phyloP scores from a whole-genome alignment of 1,140 invertebrate genomes.

The Drosophila kurseongensis region DNA sequence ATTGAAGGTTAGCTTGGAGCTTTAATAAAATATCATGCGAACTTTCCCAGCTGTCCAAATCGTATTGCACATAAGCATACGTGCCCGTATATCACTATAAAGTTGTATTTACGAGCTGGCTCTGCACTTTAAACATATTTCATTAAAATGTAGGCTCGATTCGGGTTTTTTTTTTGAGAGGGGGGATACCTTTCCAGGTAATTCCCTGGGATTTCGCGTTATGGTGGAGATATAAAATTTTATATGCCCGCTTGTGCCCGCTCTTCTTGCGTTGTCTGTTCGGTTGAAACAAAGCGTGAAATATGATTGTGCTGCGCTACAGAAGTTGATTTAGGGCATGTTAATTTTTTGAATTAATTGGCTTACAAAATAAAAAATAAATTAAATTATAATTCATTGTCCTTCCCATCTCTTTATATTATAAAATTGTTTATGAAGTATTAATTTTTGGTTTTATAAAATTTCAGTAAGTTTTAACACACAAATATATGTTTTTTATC shows the following conservation, averaged over 20 bases:
- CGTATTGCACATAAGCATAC: conserved; percentile 38
- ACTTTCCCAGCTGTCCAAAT: conserved; percentile 58
- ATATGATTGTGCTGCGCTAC: conserved; percentile 72
- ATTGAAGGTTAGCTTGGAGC: conserved; percentile 69
- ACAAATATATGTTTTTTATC: too few relatives aligned
- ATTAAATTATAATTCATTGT: too few relatives aligned
- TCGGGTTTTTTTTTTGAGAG: conserved; percentile 5
- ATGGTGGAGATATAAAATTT: conserved; percentile 66
- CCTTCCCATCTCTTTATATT: too few relatives aligned
- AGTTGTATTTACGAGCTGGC: conserved; percentile 55
- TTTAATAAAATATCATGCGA: conserved; percentile 74
- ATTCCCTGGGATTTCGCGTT: conserved; percentile 45
- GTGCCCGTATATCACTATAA: conserved; percentile 37
- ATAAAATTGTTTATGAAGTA: too few relatives aligned
- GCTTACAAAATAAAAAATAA: not conserved
- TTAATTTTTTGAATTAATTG: not conserved
- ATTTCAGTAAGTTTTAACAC: too few relatives aligned
- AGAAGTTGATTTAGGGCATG: not conserved
- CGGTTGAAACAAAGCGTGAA: conserved; percentile 75
- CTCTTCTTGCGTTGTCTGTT: conserved; percentile 56
- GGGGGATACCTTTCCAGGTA: conserved; percentile 17
- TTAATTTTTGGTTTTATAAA: too few relatives aligned
- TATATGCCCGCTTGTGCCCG: conserved; percentile 38
- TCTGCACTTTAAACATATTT: conserved; percentile 69
- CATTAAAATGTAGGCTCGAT: conserved; percentile 74